A percentile compares a stretch with the other conserved stretches of the same genome.
Evolutionary conservation across 2,797 vertebrate species (phyloP).

Genomic region (Hirundo rustica): DNA sequence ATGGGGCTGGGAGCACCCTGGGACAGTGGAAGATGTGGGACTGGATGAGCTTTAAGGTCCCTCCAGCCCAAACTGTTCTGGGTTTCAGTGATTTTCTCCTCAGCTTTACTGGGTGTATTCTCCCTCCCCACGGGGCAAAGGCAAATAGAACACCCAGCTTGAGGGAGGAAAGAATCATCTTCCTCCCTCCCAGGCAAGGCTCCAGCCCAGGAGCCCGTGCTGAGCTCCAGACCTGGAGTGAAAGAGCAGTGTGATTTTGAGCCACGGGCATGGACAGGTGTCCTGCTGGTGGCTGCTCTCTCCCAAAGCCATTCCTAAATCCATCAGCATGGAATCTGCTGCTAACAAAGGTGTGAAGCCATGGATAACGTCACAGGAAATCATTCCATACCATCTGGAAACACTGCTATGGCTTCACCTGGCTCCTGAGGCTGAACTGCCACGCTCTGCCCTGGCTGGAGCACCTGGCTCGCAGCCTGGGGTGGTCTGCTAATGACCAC

Average conservation of each 20-base stretch:
- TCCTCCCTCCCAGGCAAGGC: neutral
- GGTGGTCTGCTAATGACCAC: neutral
- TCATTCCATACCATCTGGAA: neutral
- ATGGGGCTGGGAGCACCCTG: fast-evolving
- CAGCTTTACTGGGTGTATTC: neutral
- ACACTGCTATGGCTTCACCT: fast-evolving
- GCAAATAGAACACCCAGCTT: neutral
- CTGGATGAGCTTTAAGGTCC: neutral
- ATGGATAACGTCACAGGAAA: fast-evolving
- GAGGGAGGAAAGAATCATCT: neutral
- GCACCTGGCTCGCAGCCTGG: neutral
- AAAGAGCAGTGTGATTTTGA: neutral
- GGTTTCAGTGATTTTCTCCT: neutral
- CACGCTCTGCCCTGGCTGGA: neutral
- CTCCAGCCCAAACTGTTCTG: neutral
- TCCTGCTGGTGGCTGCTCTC: neutral
- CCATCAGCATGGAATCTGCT: neutral
- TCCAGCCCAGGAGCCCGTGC: neutral
- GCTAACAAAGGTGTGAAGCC: neutral
- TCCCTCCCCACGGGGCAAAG: fast-evolving
- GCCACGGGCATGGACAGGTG: fast-evolving
- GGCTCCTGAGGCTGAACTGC: neutral
- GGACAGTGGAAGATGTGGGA: neutral
- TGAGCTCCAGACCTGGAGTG: fast-evolving
- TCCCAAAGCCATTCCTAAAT: neutral